Percentiles rank a stretch among this genome's conserved stretches.
Evolutionary conservation across 2,888 invertebrate genomes (phyloP).

Genomic region (Dolichomitus sp.): DNA sequence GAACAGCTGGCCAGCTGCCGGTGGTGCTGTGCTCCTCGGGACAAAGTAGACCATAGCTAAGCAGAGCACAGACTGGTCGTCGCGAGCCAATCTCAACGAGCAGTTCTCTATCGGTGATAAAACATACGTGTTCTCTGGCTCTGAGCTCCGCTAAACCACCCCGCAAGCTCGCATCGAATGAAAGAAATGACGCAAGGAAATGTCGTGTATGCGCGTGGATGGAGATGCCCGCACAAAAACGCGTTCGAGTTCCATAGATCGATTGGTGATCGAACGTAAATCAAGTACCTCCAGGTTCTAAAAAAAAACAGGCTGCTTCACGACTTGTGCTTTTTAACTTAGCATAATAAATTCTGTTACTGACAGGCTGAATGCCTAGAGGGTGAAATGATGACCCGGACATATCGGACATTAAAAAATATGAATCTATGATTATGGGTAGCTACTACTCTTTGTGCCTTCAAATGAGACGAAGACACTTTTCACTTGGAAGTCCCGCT

Average conservation of each 20-base stretch:
- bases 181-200: slow-evolving; percentile 42
- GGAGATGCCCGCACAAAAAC: slow-evolving; percentile 57
- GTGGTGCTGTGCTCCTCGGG: slow-evolving; percentile 2
- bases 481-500: background rate
- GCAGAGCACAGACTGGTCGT: background rate
- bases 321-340: background rate
- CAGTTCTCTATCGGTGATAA: slow-evolving; percentile 47
- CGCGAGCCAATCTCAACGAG: slow-evolving; percentile 24
- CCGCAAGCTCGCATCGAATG: slow-evolving; percentile 14
- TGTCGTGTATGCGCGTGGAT: slow-evolving; percentile 16
- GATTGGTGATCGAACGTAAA: slow-evolving; percentile 63
- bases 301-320: background rate
- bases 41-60: slow-evolving; percentile 8
- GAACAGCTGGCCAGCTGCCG: slow-evolving; percentile 61
- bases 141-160: slow-evolving; percentile 41
- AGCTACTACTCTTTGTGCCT: background rate
- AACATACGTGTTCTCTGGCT: slow-evolving; percentile 58
- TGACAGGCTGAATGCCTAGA: background rate
- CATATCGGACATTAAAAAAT: background rate
- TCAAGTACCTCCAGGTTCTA: slow-evolving; percentile 36
- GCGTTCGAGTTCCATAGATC: slow-evolving; percentile 70
- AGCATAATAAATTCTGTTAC: background rate
- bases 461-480: background rate
- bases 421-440: background rate
- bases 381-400: background rate